Evolutionary conservation across 2,113 vertebrate genomes (phyloP).

Genomic region (Monarcha castaneiventris): DNA sequence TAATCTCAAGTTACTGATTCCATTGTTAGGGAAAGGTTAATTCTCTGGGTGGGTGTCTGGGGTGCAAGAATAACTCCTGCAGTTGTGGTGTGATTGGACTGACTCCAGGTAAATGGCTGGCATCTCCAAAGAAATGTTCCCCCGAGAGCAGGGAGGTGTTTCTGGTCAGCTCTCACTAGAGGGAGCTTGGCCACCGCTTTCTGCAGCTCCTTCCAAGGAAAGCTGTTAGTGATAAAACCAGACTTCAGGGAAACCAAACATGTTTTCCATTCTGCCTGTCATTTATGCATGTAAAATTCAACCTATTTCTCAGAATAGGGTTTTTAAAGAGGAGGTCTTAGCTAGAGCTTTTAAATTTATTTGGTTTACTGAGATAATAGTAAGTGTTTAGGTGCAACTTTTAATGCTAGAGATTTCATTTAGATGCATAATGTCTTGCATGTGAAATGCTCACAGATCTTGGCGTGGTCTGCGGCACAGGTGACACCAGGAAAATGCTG

Average conservation of each 20-base stretch:
- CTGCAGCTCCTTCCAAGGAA: not conserved
- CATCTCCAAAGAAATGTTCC: not conserved
- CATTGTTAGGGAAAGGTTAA: not conserved
- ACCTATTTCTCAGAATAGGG: not conserved
- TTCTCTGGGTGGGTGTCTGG: not conserved
- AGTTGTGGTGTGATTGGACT: not conserved
- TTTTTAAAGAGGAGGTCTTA: not conserved
- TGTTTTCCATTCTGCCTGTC: not conserved
- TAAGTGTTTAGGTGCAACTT: not conserved
- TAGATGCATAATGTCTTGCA: not conserved
- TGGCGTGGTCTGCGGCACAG: not conserved
- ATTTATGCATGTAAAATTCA: not conserved
- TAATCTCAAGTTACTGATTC: not conserved
- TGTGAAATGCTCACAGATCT: not conserved
- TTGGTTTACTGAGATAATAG: not conserved
- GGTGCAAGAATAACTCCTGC: not conserved
- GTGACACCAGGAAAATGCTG: not conserved
- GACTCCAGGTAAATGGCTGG: not conserved
- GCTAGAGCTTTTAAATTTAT: not conserved
- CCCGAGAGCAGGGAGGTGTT: not conserved
- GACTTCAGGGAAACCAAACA: not conserved
- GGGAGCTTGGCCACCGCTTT: slow-evolving; percentile 18
- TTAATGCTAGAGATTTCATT: not conserved
- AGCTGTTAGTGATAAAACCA: not conserved
- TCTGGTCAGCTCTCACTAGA: slow-evolving; percentile 1